A percentile compares a stretch with the other conserved stretches of the same genome.
phyloP scores from a whole-genome alignment of 2,113 vertebrate species.

The Ovis aries region ARS-UI_Ramb_v3.0 NC_056060.1:36229501-36230000 shows the following conservation, averaged over 20 bases:
- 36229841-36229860: constrained; percentile 58
- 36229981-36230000: constrained; percentile 93
- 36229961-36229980: constrained; percentile 77
- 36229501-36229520: background rate
- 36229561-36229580: background rate
- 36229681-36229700: background rate
- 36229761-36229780: background rate
- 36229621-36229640: background rate
- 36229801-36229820: background rate
- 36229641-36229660: background rate
- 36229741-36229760: background rate
- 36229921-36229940: background rate
- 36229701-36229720: background rate
- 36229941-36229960: constrained; percentile 30
- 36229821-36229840: background rate
- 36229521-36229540: background rate
- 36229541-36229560: background rate
- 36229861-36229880: background rate
- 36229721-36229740: background rate
- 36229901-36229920: background rate
- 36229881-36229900: background rate
- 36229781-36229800: rapidly evolving
- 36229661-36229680: background rate
- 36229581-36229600: background rate
- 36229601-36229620: background rate